A percentile compares a stretch with the other conserved stretches of the same genome.
Conservation (phyloP, 2,113 vertebrate genomes). For the Periophthalmodon schlosseri region DNA sequence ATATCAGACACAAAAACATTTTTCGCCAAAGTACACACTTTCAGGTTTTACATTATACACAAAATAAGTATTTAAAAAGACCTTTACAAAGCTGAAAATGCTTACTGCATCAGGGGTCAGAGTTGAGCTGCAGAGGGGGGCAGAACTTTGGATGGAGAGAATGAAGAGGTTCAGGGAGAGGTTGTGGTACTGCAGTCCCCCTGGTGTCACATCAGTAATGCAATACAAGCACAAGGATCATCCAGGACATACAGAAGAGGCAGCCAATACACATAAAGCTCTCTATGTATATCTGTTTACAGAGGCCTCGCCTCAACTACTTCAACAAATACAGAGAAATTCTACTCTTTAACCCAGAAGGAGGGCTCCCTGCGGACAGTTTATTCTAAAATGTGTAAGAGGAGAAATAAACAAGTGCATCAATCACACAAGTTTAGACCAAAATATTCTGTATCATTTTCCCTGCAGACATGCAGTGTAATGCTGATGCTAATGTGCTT, state of each 20-base stretch:
- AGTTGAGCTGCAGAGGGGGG: slow-evolving; percentile 9
- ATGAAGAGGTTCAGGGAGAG: slow-evolving; percentile 1
- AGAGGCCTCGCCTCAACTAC: slow-evolving; percentile 59
- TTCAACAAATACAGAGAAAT: slow-evolving; percentile 67
- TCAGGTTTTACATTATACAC: slow-evolving; percentile 79
- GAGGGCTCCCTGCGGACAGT: slow-evolving; percentile 54
- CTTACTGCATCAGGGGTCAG: slow-evolving; percentile 71
- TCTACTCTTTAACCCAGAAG: slow-evolving; percentile 59
- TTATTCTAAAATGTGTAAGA: slow-evolving; percentile 59
- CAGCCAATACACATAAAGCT: slow-evolving; percentile 74
- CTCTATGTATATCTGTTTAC: slow-evolving; percentile 71
- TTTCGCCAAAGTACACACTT: slow-evolving; percentile 75
- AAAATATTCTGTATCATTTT: slow-evolving; percentile 41
- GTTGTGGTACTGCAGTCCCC: slow-evolving; percentile 51
- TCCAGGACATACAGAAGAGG: slow-evolving; percentile 71
- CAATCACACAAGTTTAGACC: slow-evolving; percentile 47
- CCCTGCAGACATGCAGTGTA: slow-evolving; percentile 60
- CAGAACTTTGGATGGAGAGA: not conserved
- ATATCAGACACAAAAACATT: slow-evolving; percentile 75
- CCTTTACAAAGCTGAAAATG: slow-evolving; percentile 76
- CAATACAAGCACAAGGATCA: slow-evolving; percentile 69
- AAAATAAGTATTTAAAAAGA: slow-evolving; percentile 78
- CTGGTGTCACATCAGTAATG: slow-evolving; percentile 62
- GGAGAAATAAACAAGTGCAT: slow-evolving; percentile 49
- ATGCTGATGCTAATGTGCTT: slow-evolving; percentile 38